Conservation (phyloP, 1,140 invertebrate species). For the Ephestia elutella region DNA sequence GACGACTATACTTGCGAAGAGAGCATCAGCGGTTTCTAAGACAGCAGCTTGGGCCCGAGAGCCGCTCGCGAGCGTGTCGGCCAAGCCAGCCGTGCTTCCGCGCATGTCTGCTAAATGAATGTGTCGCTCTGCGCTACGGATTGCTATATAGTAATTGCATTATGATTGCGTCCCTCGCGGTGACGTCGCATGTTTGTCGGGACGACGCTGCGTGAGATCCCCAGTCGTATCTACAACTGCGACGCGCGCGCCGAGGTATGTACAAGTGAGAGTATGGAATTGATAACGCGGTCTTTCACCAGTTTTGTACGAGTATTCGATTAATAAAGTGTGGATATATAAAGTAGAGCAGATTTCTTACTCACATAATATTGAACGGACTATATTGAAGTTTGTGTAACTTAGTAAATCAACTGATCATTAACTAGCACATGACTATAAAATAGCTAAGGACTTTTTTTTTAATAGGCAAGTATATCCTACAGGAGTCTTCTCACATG, state of each 20-base stretch:
- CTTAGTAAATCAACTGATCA: too few species aligned
- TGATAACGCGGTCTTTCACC: conserved; percentile 17
- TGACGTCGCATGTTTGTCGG: conserved; percentile 26
- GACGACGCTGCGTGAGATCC: conserved; percentile 6
- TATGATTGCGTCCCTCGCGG: conserved; percentile 53
- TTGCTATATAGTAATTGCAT: conserved; percentile 58
- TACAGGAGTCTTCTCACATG: too few species aligned
- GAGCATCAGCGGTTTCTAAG: conserved; percentile 80
- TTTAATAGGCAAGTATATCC: too few species aligned
- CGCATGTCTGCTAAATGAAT: conserved; percentile 69
- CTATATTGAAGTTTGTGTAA: too few species aligned
- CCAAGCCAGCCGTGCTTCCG: conserved; percentile 76
- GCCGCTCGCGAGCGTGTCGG: conserved; percentile 69
- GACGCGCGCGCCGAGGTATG: conserved; percentile 9
- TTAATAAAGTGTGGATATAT: background rate
- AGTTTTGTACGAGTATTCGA: conserved; percentile 4
- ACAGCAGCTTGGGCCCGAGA: conserved; percentile 75
- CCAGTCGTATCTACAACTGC: conserved; percentile 21
- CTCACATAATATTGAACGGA: too few species aligned
- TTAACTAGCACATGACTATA: too few species aligned
- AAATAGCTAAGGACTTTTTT: too few species aligned
- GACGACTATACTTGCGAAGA: conserved; percentile 82
- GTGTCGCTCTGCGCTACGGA: conserved; percentile 45
- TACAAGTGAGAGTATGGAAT: background rate
- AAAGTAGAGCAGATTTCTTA: too few species aligned